Evolutionary conservation across 2,888 invertebrate genomes (phyloP).

Genomic region (Panzeria rudis): DNA sequence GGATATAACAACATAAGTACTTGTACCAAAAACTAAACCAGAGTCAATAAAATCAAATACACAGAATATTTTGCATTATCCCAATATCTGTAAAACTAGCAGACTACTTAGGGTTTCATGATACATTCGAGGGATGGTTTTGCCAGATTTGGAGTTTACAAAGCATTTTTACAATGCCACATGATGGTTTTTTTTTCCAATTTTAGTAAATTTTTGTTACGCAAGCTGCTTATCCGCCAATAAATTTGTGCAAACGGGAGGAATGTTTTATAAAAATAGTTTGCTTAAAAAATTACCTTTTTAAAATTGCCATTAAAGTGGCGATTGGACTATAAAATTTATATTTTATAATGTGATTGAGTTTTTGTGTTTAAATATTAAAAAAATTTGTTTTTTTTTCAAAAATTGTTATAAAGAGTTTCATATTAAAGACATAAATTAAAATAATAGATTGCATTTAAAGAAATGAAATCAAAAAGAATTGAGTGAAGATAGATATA

Average conservation of each 20-base stretch:
- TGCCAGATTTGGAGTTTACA: background rate
- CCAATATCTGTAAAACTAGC: background rate
- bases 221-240: constrained; percentile 67
- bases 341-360: constrained; percentile 6
- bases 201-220: background rate
- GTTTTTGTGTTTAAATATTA: constrained; percentile 42
- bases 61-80: no score
- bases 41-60: no score
- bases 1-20: no score
- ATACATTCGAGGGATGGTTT: background rate
- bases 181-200: background rate
- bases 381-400: constrained; percentile 21
- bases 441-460: constrained; percentile 48
- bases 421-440: constrained; percentile 55
- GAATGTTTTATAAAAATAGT: constrained; percentile 27
- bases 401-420: constrained; percentile 57
- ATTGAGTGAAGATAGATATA: constrained; percentile 76
- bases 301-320: constrained; percentile 96
- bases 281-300: constrained; percentile 90
- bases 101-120: background rate
- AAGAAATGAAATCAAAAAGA: constrained; percentile 65
- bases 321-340: constrained; percentile 91
- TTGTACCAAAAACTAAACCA: no score
- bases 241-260: constrained; percentile 34
- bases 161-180: background rate